These are phyloP conservation scores for Nannoperca australis DNA, from an alignment of 2,797 vertebrate genomes.

Conservation along the genomic window DNA sequence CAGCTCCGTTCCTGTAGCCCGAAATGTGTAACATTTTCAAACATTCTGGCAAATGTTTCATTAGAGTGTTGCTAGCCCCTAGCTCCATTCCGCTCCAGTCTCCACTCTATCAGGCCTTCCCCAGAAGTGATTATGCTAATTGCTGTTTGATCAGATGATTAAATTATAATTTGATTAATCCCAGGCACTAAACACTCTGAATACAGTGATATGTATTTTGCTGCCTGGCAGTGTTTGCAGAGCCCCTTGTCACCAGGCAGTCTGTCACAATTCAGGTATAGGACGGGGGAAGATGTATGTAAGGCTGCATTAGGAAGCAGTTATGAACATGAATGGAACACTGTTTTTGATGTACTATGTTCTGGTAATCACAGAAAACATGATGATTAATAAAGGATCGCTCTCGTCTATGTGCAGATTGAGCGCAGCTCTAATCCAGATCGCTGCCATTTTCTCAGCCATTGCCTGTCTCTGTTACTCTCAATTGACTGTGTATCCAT, in stretches of 20 bases:
- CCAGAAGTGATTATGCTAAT: constrained; percentile 96
- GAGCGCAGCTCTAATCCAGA: constrained; percentile 73
- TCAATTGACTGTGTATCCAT: constrained; percentile 76
- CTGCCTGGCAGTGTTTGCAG: constrained; percentile 72
- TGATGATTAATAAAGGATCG: constrained; percentile 66
- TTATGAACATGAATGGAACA: constrained; percentile 37
- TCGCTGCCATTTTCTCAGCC: constrained; percentile 72
- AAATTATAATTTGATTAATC: constrained; percentile 97
- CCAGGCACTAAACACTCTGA: constrained; percentile 88
- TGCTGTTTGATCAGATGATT: constrained; percentile 98
- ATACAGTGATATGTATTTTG: constrained; percentile 76
- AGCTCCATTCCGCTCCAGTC: constrained; percentile 81
- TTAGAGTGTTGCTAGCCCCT: constrained; percentile 76
- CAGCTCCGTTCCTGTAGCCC: constrained; percentile 59
- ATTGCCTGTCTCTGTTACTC: constrained; percentile 65
- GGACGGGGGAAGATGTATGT: constrained; percentile 27
- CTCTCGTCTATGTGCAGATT: constrained; percentile 61
- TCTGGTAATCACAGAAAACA: constrained; percentile 65
- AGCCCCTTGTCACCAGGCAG: constrained; percentile 51
- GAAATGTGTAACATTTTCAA: constrained; percentile 83
- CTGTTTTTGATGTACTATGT: constrained; percentile 41
- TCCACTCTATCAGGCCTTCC: constrained; percentile 88
- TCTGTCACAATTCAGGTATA: constrained; percentile 35
- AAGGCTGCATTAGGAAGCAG: constrained; percentile 16
- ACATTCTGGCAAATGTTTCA: constrained; percentile 83